A percentile compares a stretch with the other conserved stretches of the same genome.
Evolutionary conservation across 2,888 invertebrate species (phyloP).

Genomic region (Diadegma fenestrale): DNA sequence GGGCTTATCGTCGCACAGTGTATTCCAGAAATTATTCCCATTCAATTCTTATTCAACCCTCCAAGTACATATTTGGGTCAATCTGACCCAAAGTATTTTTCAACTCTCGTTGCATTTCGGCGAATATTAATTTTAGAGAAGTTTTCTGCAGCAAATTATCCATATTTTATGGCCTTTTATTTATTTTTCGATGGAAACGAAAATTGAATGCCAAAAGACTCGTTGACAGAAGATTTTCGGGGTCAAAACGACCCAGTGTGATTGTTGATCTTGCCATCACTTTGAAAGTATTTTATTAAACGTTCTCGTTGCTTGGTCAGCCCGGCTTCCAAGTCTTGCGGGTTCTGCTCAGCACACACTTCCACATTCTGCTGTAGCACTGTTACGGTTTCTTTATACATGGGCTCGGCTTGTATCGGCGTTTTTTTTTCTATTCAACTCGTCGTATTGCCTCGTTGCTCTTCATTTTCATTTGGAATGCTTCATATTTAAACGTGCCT

Average conservation of each 20-base stretch:
- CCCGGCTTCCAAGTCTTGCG: background rate
- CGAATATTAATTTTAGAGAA: no score
- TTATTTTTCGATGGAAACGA: no score
- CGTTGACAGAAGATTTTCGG: no score
- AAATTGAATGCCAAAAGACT: no score
- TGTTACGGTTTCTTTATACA: slow-evolving; percentile 46
- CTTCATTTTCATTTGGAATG: background rate
- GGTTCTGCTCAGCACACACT: slow-evolving; percentile 6
- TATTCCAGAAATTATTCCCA: slow-evolving; percentile 30
- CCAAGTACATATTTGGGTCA: no score
- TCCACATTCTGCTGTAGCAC: slow-evolving; percentile 25
- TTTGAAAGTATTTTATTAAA: background rate
- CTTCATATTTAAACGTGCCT: background rate
- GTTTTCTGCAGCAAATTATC: no score
- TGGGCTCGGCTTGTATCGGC: background rate
- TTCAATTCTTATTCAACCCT: background rate
- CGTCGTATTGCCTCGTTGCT: background rate
- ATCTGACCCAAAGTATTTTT: no score
- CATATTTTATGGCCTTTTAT: no score
- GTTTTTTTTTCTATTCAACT: background rate
- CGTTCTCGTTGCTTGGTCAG: slow-evolving; percentile 37
- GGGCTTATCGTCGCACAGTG: slow-evolving; percentile 15
- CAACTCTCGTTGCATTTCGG: no score
- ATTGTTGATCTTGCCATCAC: background rate
- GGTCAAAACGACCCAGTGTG: background rate